Percentiles rank a stretch among this genome's conserved stretches.
These are phyloP conservation scores for Catamblyrhynchus diadema DNA, from an alignment of 2,797 vertebrate species.

Conservation along the genomic window DNA sequence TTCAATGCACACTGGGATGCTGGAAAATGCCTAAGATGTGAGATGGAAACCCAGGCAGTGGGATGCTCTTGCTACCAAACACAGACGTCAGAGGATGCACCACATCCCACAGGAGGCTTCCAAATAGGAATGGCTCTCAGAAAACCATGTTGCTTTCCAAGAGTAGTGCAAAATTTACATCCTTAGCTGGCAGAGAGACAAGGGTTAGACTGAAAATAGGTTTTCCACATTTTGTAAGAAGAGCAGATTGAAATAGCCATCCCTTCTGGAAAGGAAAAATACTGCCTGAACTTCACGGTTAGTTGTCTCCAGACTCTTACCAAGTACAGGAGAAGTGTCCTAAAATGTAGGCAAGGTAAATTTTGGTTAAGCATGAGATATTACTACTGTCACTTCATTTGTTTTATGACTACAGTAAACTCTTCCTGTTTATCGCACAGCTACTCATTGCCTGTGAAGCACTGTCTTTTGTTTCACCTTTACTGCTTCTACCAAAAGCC, in stretches of 20 bases:
- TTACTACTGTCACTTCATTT: background rate
- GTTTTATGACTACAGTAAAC: background rate
- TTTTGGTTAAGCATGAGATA: background rate
- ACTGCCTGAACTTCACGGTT: background rate
- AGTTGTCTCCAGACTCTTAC: background rate
- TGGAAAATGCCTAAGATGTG: constrained; percentile 27
- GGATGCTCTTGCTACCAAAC: background rate
- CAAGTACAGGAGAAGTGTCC: background rate
- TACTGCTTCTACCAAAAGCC: background rate
- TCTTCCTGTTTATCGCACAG: background rate
- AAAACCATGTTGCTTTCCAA: background rate
- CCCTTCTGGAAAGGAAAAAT: background rate
- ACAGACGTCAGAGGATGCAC: background rate
- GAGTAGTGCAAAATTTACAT: background rate
- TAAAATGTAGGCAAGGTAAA: background rate
- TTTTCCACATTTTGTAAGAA: background rate
- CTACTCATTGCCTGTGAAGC: background rate
- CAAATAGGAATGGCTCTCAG: background rate
- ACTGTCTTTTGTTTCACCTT: background rate
- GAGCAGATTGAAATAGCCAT: background rate
- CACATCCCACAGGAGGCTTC: background rate
- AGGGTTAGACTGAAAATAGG: background rate
- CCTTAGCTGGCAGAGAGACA: background rate
- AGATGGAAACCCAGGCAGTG: constrained; percentile 18
- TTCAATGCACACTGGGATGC: constrained; percentile 44